phyloP scores from a whole-genome alignment of 2,888 invertebrate species.

The Yponomeuta cagnagella region DNA sequence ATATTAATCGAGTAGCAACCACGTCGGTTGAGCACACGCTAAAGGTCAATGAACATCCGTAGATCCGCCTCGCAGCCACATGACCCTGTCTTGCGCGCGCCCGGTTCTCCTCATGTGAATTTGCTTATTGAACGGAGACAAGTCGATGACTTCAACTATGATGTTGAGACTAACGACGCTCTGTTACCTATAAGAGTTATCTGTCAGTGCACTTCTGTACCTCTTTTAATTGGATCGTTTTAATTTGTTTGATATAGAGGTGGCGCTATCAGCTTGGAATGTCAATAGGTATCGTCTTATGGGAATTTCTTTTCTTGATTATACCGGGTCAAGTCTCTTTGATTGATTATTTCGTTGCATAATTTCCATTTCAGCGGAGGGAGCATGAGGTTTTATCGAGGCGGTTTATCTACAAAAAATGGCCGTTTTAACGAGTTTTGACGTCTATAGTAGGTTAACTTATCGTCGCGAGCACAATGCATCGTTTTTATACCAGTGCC shows the following conservation, averaged over 20 bases:
- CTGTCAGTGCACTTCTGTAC: background rate
- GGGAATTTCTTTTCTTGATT: background rate
- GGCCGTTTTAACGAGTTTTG: no score
- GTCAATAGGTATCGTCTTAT: background rate
- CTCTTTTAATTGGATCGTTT: background rate
- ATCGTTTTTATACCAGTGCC: no score
- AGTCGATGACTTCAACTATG: background rate
- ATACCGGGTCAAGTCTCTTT: no score
- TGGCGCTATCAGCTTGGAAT: no score
- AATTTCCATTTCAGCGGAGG: no score
- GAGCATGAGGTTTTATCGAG: no score
- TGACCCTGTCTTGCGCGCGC: constrained; percentile 66
- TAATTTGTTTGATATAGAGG: background rate
- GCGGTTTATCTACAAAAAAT: no score
- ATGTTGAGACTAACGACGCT: background rate
- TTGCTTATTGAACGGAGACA: constrained; percentile 46
- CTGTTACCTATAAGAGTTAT: background rate
- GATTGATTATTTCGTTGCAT: no score
- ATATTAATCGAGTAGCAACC: constrained; percentile 55
- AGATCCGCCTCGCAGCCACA: constrained; percentile 72
- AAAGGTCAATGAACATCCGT: constrained; percentile 75
- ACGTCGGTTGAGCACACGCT: constrained; percentile 61
- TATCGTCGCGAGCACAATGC: no score
- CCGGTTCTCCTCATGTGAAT: constrained; percentile 40
- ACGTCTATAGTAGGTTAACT: no score